These are phyloP conservation scores for Liolophura sinensis DNA, from an alignment of 1,140 invertebrate genomes.

Conservation along the genomic window DNA sequence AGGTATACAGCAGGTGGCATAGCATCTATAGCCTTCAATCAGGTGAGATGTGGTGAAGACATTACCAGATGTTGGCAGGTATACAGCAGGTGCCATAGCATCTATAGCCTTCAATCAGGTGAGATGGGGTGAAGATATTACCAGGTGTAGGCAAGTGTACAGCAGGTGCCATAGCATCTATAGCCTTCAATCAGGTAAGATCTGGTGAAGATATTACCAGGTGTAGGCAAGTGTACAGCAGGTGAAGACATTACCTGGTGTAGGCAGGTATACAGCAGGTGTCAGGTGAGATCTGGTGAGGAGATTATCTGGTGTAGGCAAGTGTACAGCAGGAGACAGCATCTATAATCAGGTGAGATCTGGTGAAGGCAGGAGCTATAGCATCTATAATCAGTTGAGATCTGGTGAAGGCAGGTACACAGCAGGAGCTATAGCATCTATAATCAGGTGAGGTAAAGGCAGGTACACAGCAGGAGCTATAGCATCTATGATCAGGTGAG, in stretches of 20 bases:
- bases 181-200: constrained; percentile 56
- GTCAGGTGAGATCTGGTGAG: constrained; percentile 52
- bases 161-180: constrained; percentile 60
- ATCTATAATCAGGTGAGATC: constrained; percentile 59
- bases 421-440: no score
- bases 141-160: constrained; percentile 63
- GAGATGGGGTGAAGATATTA: constrained; percentile 46
- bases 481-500: constrained; percentile 59
- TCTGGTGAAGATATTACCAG: constrained; percentile 54
- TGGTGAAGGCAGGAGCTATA: no score
- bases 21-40: constrained; percentile 59
- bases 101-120: constrained; percentile 60
- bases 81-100: constrained; percentile 62
- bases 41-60: constrained; percentile 48
- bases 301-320: constrained; percentile 59
- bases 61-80: constrained; percentile 61
- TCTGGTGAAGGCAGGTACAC: constrained; percentile 61
- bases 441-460: no score
- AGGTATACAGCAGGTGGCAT: constrained; percentile 62
- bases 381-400: no score
- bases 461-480: constrained; percentile 62
- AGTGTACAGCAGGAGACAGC: constrained; percentile 61
- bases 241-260: constrained; percentile 57
- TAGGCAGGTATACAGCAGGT: constrained; percentile 61
- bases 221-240: constrained; percentile 62